phyloP scores from a whole-genome alignment of 2,797 vertebrate genomes.

The Coranthus polyacanthus region DNA sequence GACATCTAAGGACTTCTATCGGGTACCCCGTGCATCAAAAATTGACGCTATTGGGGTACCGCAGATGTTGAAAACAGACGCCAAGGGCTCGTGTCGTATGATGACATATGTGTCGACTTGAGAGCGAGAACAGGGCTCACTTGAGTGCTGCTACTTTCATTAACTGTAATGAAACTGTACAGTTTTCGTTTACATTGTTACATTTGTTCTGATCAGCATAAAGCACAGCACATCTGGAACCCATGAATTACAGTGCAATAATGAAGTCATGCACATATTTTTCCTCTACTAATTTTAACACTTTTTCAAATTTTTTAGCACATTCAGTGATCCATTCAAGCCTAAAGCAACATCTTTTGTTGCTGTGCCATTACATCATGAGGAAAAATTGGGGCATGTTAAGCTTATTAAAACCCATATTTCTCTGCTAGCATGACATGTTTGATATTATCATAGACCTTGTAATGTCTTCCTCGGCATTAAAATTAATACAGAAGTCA shows the following conservation, averaged over 20 bases:
- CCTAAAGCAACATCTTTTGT: conserved; percentile 21
- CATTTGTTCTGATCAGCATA: too few relatives aligned
- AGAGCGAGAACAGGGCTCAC: too few relatives aligned
- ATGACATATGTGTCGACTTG: too few relatives aligned
- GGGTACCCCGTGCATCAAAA: too few relatives aligned
- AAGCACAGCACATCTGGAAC: not conserved
- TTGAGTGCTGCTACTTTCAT: too few relatives aligned
- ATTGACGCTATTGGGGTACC: too few relatives aligned
- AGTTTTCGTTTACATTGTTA: too few relatives aligned
- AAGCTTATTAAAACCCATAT: conserved; percentile 50
- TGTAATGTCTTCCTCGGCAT: conserved; percentile 22
- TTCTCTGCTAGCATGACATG: conserved; percentile 28
- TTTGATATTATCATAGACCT: conserved; percentile 39
- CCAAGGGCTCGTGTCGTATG: too few relatives aligned
- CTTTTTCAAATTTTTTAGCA: conserved; percentile 9
- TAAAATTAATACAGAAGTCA: conserved; percentile 23
- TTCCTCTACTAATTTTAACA: conserved; percentile 11
- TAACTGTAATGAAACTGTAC: too few relatives aligned
- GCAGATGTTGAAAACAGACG: too few relatives aligned
- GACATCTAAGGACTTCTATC: too few relatives aligned
- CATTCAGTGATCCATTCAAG: conserved; percentile 29
- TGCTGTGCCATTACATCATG: conserved; percentile 57
- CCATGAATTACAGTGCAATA: conserved; percentile 6
- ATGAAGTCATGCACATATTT: not conserved
- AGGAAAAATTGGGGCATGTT: conserved; percentile 33